These are phyloP conservation scores for Malthinus flaveolus DNA, from an alignment of 2,888 invertebrate species.

Conservation along the genomic window DNA sequence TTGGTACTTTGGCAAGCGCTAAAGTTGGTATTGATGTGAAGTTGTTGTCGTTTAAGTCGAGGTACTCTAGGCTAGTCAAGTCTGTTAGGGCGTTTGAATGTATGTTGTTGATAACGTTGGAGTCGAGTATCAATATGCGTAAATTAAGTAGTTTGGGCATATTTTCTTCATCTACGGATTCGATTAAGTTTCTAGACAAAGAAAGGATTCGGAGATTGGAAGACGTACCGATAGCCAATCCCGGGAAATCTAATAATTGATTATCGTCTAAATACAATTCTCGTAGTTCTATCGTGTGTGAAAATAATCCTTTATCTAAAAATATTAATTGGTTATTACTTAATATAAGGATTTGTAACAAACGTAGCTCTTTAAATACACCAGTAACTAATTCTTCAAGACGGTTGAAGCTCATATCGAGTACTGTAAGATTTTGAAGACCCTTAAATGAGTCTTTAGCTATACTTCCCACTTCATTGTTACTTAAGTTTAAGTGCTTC, in stretches of 20 bases:
- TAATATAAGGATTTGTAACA: constrained; percentile 73
- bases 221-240: constrained; percentile 67
- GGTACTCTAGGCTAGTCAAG: constrained; percentile 69
- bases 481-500: constrained; percentile 74
- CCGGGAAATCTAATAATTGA: constrained; percentile 76
- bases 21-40: constrained; percentile 76
- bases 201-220: constrained; percentile 72
- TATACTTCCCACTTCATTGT: constrained; percentile 71
- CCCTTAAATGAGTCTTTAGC: constrained; percentile 79
- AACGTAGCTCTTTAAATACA: constrained; percentile 77
- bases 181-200: constrained; percentile 78
- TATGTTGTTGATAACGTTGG: constrained; percentile 75
- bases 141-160: constrained; percentile 74
- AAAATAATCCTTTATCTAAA: constrained; percentile 72
- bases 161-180: constrained; percentile 70
- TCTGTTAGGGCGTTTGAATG: constrained; percentile 75
- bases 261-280: constrained; percentile 78
- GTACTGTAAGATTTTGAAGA: constrained; percentile 64
- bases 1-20: constrained; percentile 75
- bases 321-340: constrained; percentile 76
- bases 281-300: constrained; percentile 70
- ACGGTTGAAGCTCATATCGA: constrained; percentile 79
- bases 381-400: constrained; percentile 72
- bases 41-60: constrained; percentile 82
- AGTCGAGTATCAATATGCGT: constrained; percentile 70